Base-by-base conservation (phyloP, 1,140 invertebrate species). In the Oncopodura yosiiana region DNA sequence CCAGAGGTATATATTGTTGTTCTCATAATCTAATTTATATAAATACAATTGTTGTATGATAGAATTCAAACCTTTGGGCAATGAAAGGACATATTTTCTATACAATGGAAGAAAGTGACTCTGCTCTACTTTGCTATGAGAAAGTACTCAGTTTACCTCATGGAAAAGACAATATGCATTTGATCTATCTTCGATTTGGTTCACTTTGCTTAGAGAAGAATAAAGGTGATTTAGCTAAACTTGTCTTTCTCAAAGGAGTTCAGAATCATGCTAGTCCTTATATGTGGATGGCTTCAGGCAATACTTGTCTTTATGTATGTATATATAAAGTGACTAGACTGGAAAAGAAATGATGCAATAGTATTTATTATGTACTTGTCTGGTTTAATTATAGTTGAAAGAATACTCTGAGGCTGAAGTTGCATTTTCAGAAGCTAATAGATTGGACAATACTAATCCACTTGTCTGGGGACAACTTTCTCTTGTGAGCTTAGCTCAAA, bases 391-490 rank as follows among this genome's bases (percentile, higher is more conserved):
- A 45, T 24, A 70, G 71, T 21, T 68, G 12, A 34, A 54, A 16
- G 52, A 66, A 24, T 69, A 65, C n/a, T 42, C 65, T 26, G 56
- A 71, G 24, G 65, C 69, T 6, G 70, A 72, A 63, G 12, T 52
- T 3, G 64, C 66, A 42, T 56, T 72, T n/a, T 58, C 39, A 0
- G 68, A 72, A 52, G 70, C 70, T 1, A 73, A 72, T 23, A 53
- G 58, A 12, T 37, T 71, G 3, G 68, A 72, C 32, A 66, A 65
- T 44, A 55, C 59, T n/a, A 68, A 69, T 57, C 46, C 65, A 4
- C 61, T 63, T 0, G 57, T 68, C 16, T 73, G 70, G 71, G 69
- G 56, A 1, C 68, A 71, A 43, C 55, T 73, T 4, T 67, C 70
- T n/a, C 54, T 71, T 2, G 58, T 71, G 8, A 72, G 66, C 46